phyloP scores from a whole-genome alignment of 2,797 vertebrate species.

The Macroramphosus scolopax region DNA sequence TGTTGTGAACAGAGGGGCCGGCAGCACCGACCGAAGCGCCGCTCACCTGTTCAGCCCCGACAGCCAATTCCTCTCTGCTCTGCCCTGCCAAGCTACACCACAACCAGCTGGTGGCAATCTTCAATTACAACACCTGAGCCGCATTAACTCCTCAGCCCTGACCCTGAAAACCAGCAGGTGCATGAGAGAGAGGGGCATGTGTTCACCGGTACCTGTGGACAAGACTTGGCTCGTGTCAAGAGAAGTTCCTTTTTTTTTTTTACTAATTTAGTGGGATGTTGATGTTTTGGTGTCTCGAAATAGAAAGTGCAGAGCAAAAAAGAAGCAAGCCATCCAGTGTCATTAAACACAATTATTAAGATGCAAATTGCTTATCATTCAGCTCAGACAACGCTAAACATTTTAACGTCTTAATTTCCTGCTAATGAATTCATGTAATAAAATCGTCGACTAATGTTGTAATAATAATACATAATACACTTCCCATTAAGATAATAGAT shows the following conservation, averaged over 20 bases:
- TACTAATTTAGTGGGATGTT: too few relatives aligned
- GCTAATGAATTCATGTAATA: too few relatives aligned
- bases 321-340: too few relatives aligned
- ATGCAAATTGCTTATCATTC: too few relatives aligned
- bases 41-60: constrained; percentile 63
- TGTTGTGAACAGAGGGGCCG: constrained; percentile 58
- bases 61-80: constrained; percentile 44
- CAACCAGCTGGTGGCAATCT: constrained; percentile 70
- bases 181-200: constrained; percentile 12
- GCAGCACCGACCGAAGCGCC: constrained; percentile 48
- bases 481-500: constrained; percentile 26
- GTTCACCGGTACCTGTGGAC: constrained; percentile 20
- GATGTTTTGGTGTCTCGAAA: too few relatives aligned
- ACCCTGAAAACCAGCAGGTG: constrained; percentile 56
- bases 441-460: too few relatives aligned
- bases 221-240: constrained; percentile 25
- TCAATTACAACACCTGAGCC: constrained; percentile 72
- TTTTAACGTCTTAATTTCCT: too few relatives aligned
- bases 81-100: constrained; percentile 60
- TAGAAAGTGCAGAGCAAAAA: too few relatives aligned
- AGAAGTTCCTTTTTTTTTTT: constrained; percentile 28
- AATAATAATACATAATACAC: constrained; percentile 4
- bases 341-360: not conserved
- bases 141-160: constrained; percentile 53
- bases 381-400: too few relatives aligned